phyloP scores from a whole-genome alignment of 1,140 invertebrate genomes.

The Marisa cornuarietis region DNA sequence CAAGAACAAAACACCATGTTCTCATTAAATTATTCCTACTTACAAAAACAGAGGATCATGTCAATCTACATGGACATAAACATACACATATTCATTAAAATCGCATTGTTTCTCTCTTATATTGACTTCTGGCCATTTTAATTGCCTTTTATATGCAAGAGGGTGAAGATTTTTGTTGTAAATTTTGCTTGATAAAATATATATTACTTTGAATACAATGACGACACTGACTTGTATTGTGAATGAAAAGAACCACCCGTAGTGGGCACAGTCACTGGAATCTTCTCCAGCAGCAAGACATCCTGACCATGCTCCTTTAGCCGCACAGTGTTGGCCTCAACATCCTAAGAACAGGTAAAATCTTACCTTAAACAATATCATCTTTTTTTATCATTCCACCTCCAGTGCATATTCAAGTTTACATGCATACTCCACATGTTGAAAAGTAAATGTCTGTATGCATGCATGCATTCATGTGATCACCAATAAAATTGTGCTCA shows the following conservation, averaged over 20 bases:
- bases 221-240: constrained; percentile 73
- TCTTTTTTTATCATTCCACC: too few species aligned
- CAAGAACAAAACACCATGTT: constrained; percentile 6
- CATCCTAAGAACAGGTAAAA: constrained; percentile 69
- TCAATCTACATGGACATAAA: background rate
- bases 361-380: too few species aligned
- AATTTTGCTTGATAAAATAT: too few species aligned
- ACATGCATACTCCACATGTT: too few species aligned
- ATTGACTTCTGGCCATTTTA: background rate
- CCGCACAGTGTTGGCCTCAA: constrained; percentile 87
- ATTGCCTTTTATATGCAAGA: background rate
- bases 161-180: background rate
- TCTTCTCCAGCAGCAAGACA: constrained; percentile 85
- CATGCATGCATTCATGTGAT: too few species aligned
- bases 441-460: too few species aligned
- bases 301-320: constrained; percentile 88
- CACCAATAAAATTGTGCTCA: too few species aligned
- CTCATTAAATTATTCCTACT: background rate
- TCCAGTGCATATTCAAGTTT: too few species aligned
- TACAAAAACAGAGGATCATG: background rate
- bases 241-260: constrained; percentile 66
- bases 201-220: background rate
- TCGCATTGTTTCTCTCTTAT: background rate
- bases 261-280: constrained; percentile 65
- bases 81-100: background rate